Percentiles rank a stretch among this genome's conserved stretches.
Conservation (phyloP, 2,888 invertebrate genomes). For the Mesorhabditis belari region DNA sequence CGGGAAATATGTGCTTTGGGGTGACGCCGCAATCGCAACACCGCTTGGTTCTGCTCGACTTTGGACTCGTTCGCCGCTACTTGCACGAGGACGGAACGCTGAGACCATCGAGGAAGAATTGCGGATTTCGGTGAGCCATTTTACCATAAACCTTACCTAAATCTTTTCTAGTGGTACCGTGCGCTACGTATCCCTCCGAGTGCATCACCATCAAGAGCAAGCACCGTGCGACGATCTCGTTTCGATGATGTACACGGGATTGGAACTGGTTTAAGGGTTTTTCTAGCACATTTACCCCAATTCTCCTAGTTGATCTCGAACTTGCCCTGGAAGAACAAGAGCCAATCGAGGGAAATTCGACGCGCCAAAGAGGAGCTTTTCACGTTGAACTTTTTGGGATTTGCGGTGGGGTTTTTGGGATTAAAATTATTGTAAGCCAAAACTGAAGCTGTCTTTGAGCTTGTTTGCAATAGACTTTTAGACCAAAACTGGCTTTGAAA, state of each 20-base stretch:
- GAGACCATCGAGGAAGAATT: slow-evolving; percentile 10
- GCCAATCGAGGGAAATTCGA: neutral
- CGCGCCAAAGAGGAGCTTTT: neutral
- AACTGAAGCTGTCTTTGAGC: no score
- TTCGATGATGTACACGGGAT: slow-evolving; percentile 27
- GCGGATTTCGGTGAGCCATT: slow-evolving; percentile 11
- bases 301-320: neutral
- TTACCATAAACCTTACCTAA: neutral
- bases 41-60: slow-evolving; percentile 22
- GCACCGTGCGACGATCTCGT: slow-evolving; percentile 29
- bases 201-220: slow-evolving; percentile 28
- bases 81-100: slow-evolving; percentile 20
- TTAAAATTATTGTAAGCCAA: no score
- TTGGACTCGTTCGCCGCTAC: slow-evolving; percentile 30
- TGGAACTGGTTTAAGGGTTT: slow-evolving; percentile 19
- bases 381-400: neutral
- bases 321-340: neutral
- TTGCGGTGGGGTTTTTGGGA: no score
- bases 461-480: no score
- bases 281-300: neutral
- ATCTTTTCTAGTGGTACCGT: slow-evolving; percentile 34
- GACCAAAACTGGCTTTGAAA: no score
- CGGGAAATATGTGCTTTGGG: slow-evolving; percentile 39
- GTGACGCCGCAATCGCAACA: slow-evolving; percentile 12
- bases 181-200: slow-evolving; percentile 38